A percentile compares a stretch with the other conserved stretches of the same genome.
These are phyloP conservation scores for Prenolepis imparis DNA, from an alignment of 2,888 invertebrate genomes.

Conservation along the genomic window DNA sequence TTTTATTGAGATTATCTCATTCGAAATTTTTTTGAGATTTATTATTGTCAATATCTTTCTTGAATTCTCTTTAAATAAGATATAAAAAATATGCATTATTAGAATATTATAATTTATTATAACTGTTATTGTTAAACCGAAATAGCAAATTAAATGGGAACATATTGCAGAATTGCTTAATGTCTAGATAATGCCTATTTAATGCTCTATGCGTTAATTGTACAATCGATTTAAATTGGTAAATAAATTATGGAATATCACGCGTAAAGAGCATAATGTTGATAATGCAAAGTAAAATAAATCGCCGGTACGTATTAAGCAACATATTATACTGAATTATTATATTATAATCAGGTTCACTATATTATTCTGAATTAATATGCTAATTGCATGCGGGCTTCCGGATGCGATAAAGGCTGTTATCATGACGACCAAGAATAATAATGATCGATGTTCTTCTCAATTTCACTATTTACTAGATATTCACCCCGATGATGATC, in stretches of 20 bases:
- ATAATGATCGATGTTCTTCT: not conserved
- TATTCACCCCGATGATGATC: not conserved
- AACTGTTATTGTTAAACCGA: not conserved
- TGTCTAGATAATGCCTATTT: not conserved
- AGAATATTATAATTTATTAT: not conserved
- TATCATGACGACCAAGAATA: not conserved
- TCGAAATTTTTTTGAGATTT: not conserved
- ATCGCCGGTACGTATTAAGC: constrained; percentile 7
- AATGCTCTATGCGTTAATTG: not conserved
- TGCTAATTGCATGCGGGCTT: constrained; percentile 25
- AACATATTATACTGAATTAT: constrained; percentile 16
- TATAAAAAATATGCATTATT: not conserved
- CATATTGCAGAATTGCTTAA: not conserved
- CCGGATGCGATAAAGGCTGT: not conserved
- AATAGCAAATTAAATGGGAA: not conserved
- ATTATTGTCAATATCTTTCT: not conserved
- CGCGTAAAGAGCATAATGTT: not conserved
- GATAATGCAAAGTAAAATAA: constrained; percentile 27
- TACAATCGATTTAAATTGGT: not conserved
- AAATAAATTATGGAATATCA: constrained; percentile 27
- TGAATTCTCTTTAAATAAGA: not conserved
- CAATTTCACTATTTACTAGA: constrained; percentile 2
- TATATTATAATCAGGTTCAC: constrained; percentile 35
- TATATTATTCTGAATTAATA: constrained; percentile 39
- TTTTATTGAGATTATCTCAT: constrained; percentile 10